phyloP scores from a whole-genome alignment of 2,797 vertebrate genomes.

The Sebastes aleutianus region DNA sequence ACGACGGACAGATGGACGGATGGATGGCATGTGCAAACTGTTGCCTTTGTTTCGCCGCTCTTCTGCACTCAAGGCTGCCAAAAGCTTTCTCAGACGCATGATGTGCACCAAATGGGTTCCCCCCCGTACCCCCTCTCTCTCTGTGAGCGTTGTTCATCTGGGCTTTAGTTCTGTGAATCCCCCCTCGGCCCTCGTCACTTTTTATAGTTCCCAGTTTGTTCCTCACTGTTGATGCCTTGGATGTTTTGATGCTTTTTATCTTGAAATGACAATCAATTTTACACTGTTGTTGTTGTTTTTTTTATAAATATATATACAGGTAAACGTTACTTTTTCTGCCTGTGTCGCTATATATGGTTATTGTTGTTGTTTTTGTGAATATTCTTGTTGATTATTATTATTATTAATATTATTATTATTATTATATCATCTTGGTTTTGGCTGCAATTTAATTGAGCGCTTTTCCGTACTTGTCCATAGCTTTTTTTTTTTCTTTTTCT shows the following conservation, averaged over 20 bases:
- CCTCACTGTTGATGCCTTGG: constrained; percentile 79
- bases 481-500: background rate
- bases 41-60: constrained; percentile 23
- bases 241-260: constrained; percentile 82
- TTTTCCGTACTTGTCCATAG: constrained; percentile 52
- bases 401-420: constrained; percentile 57
- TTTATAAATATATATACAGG: constrained; percentile 33
- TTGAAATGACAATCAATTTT: constrained; percentile 86
- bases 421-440: constrained; percentile 65
- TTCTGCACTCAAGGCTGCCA: constrained; percentile 62
- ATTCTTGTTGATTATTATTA: constrained; percentile 65
- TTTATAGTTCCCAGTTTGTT: constrained; percentile 48
- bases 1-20: background rate
- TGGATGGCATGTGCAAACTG: constrained; percentile 20
- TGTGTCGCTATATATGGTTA: constrained; percentile 66
- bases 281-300: constrained; percentile 72
- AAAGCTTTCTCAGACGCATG: constrained; percentile 73
- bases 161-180: constrained; percentile 65
- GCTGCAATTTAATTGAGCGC: constrained; percentile 65
- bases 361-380: constrained; percentile 73
- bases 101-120: constrained; percentile 40
- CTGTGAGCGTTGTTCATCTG: constrained; percentile 51
- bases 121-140: background rate
- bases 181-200: constrained; percentile 27
- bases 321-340: constrained; percentile 65